Base-by-base conservation (phyloP, 2,888 invertebrate genomes). In the Tipula helvola region DNA sequence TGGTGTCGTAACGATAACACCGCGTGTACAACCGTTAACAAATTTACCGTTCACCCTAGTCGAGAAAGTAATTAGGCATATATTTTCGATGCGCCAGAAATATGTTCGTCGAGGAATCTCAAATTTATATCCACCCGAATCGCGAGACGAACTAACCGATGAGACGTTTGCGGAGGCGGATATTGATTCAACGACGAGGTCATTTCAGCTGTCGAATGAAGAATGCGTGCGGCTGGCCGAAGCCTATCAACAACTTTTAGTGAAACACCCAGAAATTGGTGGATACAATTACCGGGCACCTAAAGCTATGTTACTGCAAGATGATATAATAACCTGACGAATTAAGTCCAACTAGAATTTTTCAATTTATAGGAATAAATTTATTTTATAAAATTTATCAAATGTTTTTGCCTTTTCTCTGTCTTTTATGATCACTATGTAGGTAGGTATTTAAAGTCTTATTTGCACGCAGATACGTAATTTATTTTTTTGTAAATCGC, bases 81-180 rank as follows among this genome's bases (percentile, higher is more conserved):
- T 98, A 88, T 99, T 99, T 91, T 95, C 95, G 89, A 96, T 96
- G 94, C 93, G 98, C 41, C 96, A 97, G 90, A 99, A 99, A 90
- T 95, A 95, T 92, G 94, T 95, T 42, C 93, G 94, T 5, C 93
- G 94, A 89, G 95, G 96, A 4, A 93, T 94, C 57, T 92, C 93
- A 88, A 96, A 95, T 0, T 91, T 98, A 52, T 97, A 98, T 90
- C 98, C 98, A 0, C 92, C 93, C 87, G 93, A 95, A 4, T 90
- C 93, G 1, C 91, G 95, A 86, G 92, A 94, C 3, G 94, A 95
- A 88, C 93, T 96, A 88, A 93, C 94, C 4, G 89, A 92, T 1
- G 93, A 94, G 90, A 93, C 98, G 92, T 95, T 95, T 89, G 92
- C 93, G 87, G 90, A 94, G 87, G 94, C 97, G 0, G 95, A 96